Evolutionary conservation across 2,888 invertebrate species (phyloP).

Genomic region (Homarus gammarus): DNA sequence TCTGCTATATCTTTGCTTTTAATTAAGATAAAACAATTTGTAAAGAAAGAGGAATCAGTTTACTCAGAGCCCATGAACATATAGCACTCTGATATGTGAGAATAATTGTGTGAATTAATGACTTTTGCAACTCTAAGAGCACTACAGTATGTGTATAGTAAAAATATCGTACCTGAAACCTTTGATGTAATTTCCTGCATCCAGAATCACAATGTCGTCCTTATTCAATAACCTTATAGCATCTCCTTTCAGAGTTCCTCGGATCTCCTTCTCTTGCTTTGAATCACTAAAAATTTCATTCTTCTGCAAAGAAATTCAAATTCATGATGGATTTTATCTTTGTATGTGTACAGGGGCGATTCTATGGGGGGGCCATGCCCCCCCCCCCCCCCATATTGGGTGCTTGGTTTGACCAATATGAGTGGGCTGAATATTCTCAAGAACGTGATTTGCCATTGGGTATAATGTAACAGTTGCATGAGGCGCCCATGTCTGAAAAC

Average conservation of each 20-base stretch:
- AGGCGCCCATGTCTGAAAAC: no score
- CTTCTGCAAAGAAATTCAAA: no score
- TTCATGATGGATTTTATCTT: no score
- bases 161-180: conserved; percentile 63
- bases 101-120: neutral
- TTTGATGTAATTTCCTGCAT: conserved; percentile 75
- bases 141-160: neutral
- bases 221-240: conserved; percentile 56
- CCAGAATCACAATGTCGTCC: conserved; percentile 69
- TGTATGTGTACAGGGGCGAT: no score
- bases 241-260: conserved; percentile 65
- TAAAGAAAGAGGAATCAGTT: neutral
- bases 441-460: no score
- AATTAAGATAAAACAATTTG: neutral
- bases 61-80: neutral
- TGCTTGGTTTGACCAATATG: no score
- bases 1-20: no score
- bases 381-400: no score
- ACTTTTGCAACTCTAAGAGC: neutral
- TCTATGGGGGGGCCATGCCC: no score
- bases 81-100: neutral
- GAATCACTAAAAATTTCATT: conserved; percentile 51
- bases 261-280: conserved; percentile 67
- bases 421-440: no score
- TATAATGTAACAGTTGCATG: no score